Evolutionary conservation across 2,888 invertebrate species (phyloP).

Genomic region (Atherix ibis): DNA sequence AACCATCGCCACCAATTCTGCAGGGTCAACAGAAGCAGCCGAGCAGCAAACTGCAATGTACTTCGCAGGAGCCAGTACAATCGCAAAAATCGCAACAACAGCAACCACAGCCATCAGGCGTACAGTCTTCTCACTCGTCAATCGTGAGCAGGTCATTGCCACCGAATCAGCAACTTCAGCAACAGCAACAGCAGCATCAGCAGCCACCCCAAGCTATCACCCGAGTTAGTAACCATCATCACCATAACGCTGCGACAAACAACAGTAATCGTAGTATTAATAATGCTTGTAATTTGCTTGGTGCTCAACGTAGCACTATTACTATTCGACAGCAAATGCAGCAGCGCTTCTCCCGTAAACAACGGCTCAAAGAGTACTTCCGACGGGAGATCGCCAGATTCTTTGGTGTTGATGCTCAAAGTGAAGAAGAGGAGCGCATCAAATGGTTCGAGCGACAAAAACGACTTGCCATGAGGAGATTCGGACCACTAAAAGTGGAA

Average conservation of each 20-base stretch:
- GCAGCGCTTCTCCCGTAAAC: constrained; percentile 21
- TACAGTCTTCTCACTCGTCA: constrained; percentile 3
- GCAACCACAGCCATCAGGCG: constrained; percentile 4
- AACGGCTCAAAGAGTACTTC: constrained; percentile 26
- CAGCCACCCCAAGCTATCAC: neutral
- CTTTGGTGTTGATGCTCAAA: constrained; percentile 28
- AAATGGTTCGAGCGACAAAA: constrained; percentile 29
- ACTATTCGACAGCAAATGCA: constrained; percentile 15
- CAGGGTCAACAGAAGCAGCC: constrained; percentile 3
- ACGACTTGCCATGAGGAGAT: constrained; percentile 28
- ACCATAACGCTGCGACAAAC: constrained; percentile 1
- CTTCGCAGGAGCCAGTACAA: constrained; percentile 3
- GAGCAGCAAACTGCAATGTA: neutral
- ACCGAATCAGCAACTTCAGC: constrained; percentile 7
- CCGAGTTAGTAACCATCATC: too few species aligned
- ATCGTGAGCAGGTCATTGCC: constrained; percentile 1
- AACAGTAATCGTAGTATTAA: neutral
- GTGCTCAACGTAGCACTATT: constrained; percentile 14
- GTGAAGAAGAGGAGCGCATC: constrained; percentile 23
- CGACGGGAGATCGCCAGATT: constrained; percentile 26
- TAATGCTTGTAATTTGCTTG: neutral
- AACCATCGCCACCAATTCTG: constrained; percentile 4
- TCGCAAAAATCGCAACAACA: constrained; percentile 8
- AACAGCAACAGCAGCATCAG: constrained; percentile 6
- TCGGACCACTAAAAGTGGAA: constrained; percentile 18